These are phyloP conservation scores for Reticulitermes lucifugus DNA, from an alignment of 2,888 invertebrate species.

Conservation along the genomic window DNA sequence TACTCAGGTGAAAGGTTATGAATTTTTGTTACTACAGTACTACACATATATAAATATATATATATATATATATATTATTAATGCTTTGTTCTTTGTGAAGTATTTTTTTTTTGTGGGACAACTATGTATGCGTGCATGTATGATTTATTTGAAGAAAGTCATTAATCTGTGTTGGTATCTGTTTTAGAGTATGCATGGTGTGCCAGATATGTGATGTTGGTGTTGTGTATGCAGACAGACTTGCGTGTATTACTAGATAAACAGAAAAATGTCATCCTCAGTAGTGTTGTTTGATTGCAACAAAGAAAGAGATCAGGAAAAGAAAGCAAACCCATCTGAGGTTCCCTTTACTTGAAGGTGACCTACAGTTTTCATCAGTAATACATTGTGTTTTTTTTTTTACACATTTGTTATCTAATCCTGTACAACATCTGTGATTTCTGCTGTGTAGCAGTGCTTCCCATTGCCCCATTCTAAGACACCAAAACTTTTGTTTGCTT, in stretches of 20 bases:
- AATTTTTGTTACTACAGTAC: not conserved
- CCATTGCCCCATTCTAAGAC: too few species aligned
- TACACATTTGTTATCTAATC: too few species aligned
- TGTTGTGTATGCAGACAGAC: constrained; percentile 20
- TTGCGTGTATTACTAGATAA: not conserved
- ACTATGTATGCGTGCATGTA: not conserved
- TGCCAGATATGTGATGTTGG: constrained; percentile 14
- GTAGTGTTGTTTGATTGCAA: too few species aligned
- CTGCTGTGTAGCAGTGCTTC: too few species aligned
- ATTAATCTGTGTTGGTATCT: not conserved
- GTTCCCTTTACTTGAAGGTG: too few species aligned
- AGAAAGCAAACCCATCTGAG: too few species aligned
- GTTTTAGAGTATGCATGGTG: constrained; percentile 9
- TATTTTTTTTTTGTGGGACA: not conserved
- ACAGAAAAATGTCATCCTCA: too few species aligned
- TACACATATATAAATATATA: not conserved
- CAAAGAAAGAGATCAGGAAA: too few species aligned
- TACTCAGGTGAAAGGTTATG: not conserved
- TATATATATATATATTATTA: not conserved
- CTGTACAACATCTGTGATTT: too few species aligned
- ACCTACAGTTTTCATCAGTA: too few species aligned
- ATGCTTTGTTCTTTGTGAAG: constrained; percentile 5
- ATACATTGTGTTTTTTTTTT: too few species aligned
- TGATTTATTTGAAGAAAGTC: constrained; percentile 8
- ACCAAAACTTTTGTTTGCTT: too few species aligned